Evolutionary conservation across 2,888 invertebrate species (phyloP).

Genomic region (Oscheius myriophilus): DNA sequence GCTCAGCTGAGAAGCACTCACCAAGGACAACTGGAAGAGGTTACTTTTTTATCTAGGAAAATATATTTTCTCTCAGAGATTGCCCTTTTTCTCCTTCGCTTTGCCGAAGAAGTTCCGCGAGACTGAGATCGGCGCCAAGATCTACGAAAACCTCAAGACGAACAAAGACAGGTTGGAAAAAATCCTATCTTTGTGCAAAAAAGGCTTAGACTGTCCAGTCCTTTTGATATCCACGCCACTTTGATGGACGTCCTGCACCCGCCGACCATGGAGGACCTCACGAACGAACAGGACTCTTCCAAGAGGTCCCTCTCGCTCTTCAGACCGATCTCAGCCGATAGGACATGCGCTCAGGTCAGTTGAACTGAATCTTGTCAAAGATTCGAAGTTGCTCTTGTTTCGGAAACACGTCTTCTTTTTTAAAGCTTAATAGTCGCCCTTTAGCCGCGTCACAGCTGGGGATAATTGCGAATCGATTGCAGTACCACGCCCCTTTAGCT

Average conservation of each 20-base stretch:
- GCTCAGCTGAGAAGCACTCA: slow-evolving; percentile 83
- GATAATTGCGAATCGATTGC: no score
- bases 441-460: no score
- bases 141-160: slow-evolving; percentile 54
- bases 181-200: slow-evolving; percentile 70
- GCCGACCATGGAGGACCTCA: slow-evolving; percentile 36
- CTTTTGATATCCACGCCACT: slow-evolving; percentile 88
- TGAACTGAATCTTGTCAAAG: background rate
- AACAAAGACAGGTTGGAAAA: slow-evolving; percentile 44
- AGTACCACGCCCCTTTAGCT: no score
- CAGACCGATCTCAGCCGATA: slow-evolving; percentile 48
- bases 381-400: no score
- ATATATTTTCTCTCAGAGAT: slow-evolving; percentile 75
- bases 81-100: slow-evolving; percentile 81
- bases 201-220: slow-evolving; percentile 79
- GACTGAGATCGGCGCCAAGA: slow-evolving; percentile 41
- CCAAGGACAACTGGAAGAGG: slow-evolving; percentile 78
- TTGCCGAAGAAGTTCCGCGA: slow-evolving; percentile 56
- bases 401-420: no score
- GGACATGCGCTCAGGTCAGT: slow-evolving; percentile 56
- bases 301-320: slow-evolving; percentile 60
- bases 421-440: no score
- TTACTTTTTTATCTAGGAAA: background rate
- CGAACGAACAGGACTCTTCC: slow-evolving; percentile 18
- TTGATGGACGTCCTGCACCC: slow-evolving; percentile 79